phyloP scores from a whole-genome alignment of 2,888 invertebrate species.

The Ormyrus labotus region DNA sequence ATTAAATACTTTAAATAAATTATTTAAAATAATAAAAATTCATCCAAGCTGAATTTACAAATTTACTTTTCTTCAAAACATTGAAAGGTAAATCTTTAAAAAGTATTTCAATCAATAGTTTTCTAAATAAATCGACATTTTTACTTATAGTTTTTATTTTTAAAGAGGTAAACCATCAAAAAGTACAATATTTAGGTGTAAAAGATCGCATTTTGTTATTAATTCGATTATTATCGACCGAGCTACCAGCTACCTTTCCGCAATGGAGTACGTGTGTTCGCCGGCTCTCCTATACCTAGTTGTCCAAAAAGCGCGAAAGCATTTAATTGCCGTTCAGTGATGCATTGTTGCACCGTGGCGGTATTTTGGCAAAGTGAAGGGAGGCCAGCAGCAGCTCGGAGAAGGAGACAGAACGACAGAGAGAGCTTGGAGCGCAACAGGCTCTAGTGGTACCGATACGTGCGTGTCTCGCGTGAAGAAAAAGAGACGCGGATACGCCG shows the following conservation, averaged over 20 bases:
- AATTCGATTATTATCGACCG: constrained; percentile 6
- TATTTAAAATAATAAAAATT: no score
- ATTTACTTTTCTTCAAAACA: no score
- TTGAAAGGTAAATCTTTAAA: no score
- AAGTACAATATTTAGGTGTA: background rate
- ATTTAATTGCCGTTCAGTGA: constrained; percentile 34
- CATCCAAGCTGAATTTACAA: no score
- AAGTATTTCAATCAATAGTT: background rate
- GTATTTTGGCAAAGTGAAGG: constrained; percentile 58
- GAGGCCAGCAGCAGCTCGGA: background rate
- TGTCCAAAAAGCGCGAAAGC: constrained; percentile 44
- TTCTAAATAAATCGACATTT: background rate
- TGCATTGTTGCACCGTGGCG: constrained; percentile 57
- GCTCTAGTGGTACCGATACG: background rate
- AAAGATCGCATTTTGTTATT: background rate
- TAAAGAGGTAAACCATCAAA: background rate
- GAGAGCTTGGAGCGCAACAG: background rate
- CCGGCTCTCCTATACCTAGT: constrained; percentile 5
- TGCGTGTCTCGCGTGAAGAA: background rate
- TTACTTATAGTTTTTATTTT: background rate
- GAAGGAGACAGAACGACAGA: no score
- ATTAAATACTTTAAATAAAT: no score
- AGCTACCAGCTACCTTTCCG: background rate
- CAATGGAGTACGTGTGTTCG: background rate
- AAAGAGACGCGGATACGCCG: no score